These are phyloP conservation scores for Laticauda laticaudata DNA, from an alignment of 2,113 vertebrate species.

Conservation along the genomic window DNA sequence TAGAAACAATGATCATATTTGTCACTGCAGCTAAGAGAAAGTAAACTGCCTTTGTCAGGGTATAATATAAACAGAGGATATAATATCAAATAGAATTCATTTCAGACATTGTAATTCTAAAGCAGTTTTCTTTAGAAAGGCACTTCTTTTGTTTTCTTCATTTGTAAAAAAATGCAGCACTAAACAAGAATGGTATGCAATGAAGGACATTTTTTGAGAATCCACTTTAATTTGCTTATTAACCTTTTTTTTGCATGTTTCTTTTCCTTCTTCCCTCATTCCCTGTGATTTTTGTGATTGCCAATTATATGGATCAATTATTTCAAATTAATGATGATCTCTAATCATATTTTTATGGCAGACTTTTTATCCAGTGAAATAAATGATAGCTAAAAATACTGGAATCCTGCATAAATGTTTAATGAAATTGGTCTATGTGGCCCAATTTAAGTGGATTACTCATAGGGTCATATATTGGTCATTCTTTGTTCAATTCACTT, in stretches of 20 bases:
- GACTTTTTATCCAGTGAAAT: background rate
- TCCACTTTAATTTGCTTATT: background rate
- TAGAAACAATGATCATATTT: conserved; percentile 13
- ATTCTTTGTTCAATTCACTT: background rate
- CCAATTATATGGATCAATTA: background rate
- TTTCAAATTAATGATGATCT: background rate
- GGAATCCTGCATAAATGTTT: background rate
- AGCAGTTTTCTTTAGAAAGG: background rate
- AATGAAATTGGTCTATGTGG: background rate
- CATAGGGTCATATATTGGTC: background rate
- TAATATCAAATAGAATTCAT: background rate
- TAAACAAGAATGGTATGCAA: background rate
- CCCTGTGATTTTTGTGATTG: too few species aligned
- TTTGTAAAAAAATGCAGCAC: background rate
- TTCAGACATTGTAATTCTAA: background rate
- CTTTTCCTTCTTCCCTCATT: background rate
- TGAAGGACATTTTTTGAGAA: background rate
- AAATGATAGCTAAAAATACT: background rate
- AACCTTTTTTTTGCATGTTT: background rate
- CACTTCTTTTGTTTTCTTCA: background rate
- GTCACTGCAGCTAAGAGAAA: conserved; percentile 5
- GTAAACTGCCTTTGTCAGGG: conserved; percentile 24
- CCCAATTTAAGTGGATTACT: background rate
- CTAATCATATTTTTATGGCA: background rate
- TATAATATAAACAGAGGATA: conserved; percentile 2